A percentile compares a stretch with the other conserved stretches of the same genome.
phyloP scores from a whole-genome alignment of 1,140 invertebrate species.

The Atta texana region DNA sequence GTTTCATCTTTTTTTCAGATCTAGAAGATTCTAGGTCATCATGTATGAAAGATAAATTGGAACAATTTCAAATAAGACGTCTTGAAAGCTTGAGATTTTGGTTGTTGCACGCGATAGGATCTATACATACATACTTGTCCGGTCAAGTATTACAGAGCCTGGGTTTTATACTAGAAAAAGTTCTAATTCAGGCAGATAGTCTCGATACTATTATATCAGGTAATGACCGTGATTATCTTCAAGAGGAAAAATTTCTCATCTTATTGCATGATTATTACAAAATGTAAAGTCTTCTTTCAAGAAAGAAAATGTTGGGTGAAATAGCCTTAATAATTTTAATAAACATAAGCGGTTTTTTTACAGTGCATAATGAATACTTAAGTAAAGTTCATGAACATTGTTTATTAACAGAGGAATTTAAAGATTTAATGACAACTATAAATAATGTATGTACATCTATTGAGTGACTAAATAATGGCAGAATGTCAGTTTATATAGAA shows the following conservation, averaged over 20 bases:
- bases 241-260: not conserved
- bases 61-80: conserved; percentile 84
- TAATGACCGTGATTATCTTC: conserved; percentile 59
- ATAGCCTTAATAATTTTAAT: not conserved
- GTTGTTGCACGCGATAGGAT: conserved; percentile 88
- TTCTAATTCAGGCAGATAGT: conserved; percentile 84
- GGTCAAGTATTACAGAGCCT: conserved; percentile 88
- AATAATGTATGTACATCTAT: conserved; percentile 77
- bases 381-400: conserved; percentile 84
- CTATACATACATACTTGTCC: conserved; percentile 89
- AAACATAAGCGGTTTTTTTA: conserved; percentile 61
- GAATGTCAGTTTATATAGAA: not conserved
- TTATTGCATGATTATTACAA: not conserved
- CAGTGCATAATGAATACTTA: conserved; percentile 84
- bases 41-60: conserved; percentile 72
- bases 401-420: conserved; percentile 82
- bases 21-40: conserved; percentile 78
- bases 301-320: not conserved
- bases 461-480: conserved; percentile 31
- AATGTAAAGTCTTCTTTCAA: not conserved
- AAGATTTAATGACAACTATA: conserved; percentile 81
- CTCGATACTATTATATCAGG: conserved; percentile 85
- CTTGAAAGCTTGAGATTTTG: conserved; percentile 88
- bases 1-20: conserved; percentile 74
- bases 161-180: conserved; percentile 85